These are phyloP conservation scores for Aphodius sticticus DNA, from an alignment of 2,888 invertebrate genomes.

Conservation along the genomic window DNA sequence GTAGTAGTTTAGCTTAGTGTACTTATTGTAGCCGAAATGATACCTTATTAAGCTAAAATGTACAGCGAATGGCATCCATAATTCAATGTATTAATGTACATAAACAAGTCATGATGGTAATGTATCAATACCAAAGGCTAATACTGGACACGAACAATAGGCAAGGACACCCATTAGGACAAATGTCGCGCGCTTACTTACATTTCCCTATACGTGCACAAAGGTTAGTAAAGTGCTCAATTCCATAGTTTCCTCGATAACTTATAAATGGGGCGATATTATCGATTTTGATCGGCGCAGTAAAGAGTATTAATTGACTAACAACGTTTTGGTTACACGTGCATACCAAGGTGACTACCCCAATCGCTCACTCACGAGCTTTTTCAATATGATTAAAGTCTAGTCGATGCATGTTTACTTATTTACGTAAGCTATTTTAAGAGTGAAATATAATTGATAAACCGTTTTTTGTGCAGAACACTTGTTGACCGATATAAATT, in stretches of 20 bases:
- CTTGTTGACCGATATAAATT: no score
- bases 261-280: background rate
- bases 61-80: background rate
- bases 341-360: background rate
- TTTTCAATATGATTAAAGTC: background rate
- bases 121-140: background rate
- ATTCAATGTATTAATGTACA: background rate
- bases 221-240: background rate
- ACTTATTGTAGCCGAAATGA: background rate
- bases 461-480: no score
- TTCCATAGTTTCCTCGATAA: background rate
- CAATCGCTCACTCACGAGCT: background rate
- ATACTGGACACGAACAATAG: background rate
- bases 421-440: no score
- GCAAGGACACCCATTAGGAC: background rate
- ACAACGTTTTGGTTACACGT: background rate
- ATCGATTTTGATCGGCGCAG: background rate
- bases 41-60: background rate
- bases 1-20: background rate
- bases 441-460: no score
- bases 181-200: background rate
- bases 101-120: background rate
- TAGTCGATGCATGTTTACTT: no score
- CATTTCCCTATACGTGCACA: background rate
- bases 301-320: background rate